These are phyloP conservation scores for Petrolisthes manimaculis DNA, from an alignment of 2,888 invertebrate species.

Conservation along the genomic window DNA sequence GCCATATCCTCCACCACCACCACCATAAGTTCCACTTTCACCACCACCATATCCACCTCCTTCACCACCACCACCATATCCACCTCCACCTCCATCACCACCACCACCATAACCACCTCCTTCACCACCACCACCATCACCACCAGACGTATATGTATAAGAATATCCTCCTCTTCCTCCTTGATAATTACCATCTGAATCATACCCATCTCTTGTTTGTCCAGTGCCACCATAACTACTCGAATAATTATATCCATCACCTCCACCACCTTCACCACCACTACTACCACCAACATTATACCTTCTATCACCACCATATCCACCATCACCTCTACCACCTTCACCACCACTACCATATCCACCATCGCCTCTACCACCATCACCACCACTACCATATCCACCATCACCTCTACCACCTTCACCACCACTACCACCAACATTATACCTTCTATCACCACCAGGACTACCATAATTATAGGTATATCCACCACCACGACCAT, in stretches of 20 bases:
- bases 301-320: conserved; percentile 7
- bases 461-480: neutral
- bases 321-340: too few species aligned
- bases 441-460: neutral
- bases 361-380: conserved; percentile 17
- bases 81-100: neutral
- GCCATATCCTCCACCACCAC: neutral
- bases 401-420: conserved; percentile 18
- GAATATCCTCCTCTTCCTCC: neutral
- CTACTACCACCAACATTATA: neutral
- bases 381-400: neutral
- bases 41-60: neutral
- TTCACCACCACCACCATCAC: conserved; percentile 1
- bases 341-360: neutral
- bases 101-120: neutral
- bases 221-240: conserved; percentile 2
- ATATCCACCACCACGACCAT: conserved; percentile 24
- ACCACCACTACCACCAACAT: conserved; percentile 8
- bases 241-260: neutral
- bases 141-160: too few species aligned
- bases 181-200: conserved; percentile 11
- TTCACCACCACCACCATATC: neutral
- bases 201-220: neutral
- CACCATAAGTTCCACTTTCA: neutral
- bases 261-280: neutral